Conservation (phyloP, 2,797 vertebrate genomes). For the Sebastiscus albofasciatus region DNA sequence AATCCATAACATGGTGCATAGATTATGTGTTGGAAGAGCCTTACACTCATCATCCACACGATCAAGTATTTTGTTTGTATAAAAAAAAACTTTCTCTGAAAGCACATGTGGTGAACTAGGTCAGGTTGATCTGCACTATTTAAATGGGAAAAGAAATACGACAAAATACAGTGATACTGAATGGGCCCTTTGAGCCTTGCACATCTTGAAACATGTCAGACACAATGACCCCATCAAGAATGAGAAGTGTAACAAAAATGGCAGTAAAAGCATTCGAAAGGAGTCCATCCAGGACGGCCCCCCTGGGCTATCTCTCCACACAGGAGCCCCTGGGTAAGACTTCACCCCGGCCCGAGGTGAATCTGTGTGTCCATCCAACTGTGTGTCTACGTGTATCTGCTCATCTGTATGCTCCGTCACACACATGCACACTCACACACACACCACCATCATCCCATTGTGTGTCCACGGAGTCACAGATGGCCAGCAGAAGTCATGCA, state of each 20-base stretch:
- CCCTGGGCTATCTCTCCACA: conserved; percentile 51
- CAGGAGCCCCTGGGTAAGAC: conserved; percentile 21
- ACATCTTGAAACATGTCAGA: conserved; percentile 49
- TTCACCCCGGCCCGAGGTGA: conserved; percentile 9
- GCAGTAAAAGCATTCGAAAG: conserved; percentile 71
- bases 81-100: background rate
- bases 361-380: conserved; percentile 35
- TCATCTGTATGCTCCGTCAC: conserved; percentile 36
- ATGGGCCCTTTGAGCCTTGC: conserved; percentile 21
- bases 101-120: background rate
- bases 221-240: conserved; percentile 63
- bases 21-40: background rate
- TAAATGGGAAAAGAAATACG: background rate
- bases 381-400: conserved; percentile 37
- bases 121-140: background rate
- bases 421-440: background rate
- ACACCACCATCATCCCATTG: background rate
- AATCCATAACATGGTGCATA: too few relatives aligned
- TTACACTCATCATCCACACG: background rate
- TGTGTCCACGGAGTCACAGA: conserved; percentile 46
- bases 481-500: conserved; percentile 39
- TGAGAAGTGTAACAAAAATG: conserved; percentile 53
- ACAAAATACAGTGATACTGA: background rate
- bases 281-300: conserved; percentile 12
- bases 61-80: background rate